Base-by-base conservation (phyloP, 2,888 invertebrate genomes). In the Eupithecia tripunctaria region DNA sequence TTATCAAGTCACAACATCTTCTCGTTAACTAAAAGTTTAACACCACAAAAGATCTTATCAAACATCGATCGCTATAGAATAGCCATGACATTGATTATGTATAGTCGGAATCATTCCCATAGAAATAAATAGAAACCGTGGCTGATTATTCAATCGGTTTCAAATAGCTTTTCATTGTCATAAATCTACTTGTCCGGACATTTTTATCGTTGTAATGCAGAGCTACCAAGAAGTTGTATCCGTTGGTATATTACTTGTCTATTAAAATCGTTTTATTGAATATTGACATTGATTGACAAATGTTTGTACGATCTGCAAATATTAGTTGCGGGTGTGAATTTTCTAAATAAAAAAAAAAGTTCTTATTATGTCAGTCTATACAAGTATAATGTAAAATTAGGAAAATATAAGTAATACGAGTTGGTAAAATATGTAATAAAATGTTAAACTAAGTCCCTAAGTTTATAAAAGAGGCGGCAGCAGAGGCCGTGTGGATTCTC, bases 151-250 rank as follows among this genome's bases (percentile, higher is more conserved):
- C 86, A 89, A 91, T 89, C 85, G 85, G 75, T 77, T 82, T 78
- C 82, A 82, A 88, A 91, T 89, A 84, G 86, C 82, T 86, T 87
- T 87, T 81, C 88, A 87, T 86, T 84, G 88, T 90, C 86, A 91
- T 93, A 91, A 91, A 92, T 92, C 90, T 88, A 84, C 81, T 81
- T 81, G 79, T 76, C 79, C 78, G 77, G 88, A 90, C 89, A 85
- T 86, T 91, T 92, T 92, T 91, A 92, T 91, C 87, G 88, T 74
- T 69, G 27, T 82, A 81, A 83, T 78, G 78, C 78, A 80, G 21
- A 32, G 77, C 78, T 80, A 76, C 82, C 82, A 78, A 85, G 83
- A 82, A 77, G 76, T 76, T 77, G 83, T 81, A 83, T 86, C 85
- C 84, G 83, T 81, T 86, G 60, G 59, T 64, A 60, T 77, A 76